Evolutionary conservation across 2,797 vertebrate genomes (phyloP).

Genomic region (Iguana delicatissima): DNA sequence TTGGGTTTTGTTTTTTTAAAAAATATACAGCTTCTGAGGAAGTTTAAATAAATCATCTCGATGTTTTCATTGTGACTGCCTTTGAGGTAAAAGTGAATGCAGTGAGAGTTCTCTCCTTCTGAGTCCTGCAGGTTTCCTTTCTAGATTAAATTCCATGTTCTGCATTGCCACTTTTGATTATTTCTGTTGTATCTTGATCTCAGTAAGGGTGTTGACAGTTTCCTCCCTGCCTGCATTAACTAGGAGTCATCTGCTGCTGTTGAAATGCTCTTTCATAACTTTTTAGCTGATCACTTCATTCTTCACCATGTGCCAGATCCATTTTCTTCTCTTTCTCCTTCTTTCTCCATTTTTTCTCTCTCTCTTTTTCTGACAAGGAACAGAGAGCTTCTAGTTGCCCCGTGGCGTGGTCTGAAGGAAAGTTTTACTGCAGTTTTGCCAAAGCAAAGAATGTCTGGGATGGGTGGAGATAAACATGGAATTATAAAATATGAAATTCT

Average conservation of each 20-base stretch:
- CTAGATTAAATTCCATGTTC: background rate
- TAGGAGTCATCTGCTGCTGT: background rate
- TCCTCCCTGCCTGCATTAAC: background rate
- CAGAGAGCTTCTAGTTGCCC: background rate
- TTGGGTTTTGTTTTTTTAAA: too few species aligned
- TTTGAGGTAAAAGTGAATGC: background rate
- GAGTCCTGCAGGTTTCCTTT: background rate
- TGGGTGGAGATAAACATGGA: too few species aligned
- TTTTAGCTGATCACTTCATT: background rate
- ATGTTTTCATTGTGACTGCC: background rate
- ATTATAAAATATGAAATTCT: background rate
- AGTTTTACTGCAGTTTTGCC: too few species aligned
- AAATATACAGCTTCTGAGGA: background rate
- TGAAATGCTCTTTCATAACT: slow-evolving; percentile 7
- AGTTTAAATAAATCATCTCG: background rate
- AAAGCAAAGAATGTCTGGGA: too few species aligned
- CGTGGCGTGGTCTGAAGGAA: background rate
- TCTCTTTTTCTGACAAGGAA: background rate
- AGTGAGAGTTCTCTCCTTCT: background rate
- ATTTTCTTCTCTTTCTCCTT: background rate
- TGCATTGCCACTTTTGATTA: background rate
- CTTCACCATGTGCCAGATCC: background rate
- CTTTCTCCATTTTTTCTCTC: background rate
- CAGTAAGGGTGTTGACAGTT: slow-evolving; percentile 14
- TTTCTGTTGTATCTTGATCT: slow-evolving; percentile 10